These are phyloP conservation scores for Esperia sulphurella DNA, from an alignment of 2,888 invertebrate species.

Conservation along the genomic window DNA sequence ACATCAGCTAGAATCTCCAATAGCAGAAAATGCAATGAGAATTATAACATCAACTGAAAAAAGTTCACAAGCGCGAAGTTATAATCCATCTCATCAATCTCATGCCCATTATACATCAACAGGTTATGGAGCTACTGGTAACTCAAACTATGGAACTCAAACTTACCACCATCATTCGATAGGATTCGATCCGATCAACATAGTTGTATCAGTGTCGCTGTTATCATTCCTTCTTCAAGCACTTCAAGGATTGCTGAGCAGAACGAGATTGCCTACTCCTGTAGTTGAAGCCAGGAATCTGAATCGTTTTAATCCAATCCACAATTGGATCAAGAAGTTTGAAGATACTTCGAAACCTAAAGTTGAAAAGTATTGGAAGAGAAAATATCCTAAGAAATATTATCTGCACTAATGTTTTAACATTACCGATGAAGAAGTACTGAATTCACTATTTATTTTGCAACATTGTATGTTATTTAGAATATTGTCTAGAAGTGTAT, in stretches of 20 bases:
- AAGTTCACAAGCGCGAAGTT: slow-evolving; percentile 43
- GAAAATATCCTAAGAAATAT: slow-evolving; percentile 46
- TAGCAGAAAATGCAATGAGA: slow-evolving; percentile 29
- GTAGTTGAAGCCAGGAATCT: slow-evolving; percentile 56
- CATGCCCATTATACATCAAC: slow-evolving; percentile 45
- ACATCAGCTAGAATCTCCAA: slow-evolving; percentile 55
- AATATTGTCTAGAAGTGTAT: background rate
- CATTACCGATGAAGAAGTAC: background rate
- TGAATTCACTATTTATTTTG: slow-evolving; percentile 17
- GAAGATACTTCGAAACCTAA: slow-evolving; percentile 35
- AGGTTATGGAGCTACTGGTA: slow-evolving; percentile 53
- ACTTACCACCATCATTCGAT: slow-evolving; percentile 73
- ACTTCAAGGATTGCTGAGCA: slow-evolving; percentile 57
- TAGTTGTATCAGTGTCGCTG: slow-evolving; percentile 68
- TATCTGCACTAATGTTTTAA: slow-evolving; percentile 20
- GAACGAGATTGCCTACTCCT: slow-evolving; percentile 58
- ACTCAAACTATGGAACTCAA: slow-evolving; percentile 33
- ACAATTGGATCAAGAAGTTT: slow-evolving; percentile 47
- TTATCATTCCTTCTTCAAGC: slow-evolving; percentile 69
- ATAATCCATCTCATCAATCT: slow-evolving; percentile 17
- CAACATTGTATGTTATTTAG: slow-evolving; percentile 17
- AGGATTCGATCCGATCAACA: slow-evolving; percentile 74
- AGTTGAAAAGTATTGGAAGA: slow-evolving; percentile 43
- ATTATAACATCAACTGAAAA: slow-evolving; percentile 13
- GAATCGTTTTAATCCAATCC: slow-evolving; percentile 30